Evolutionary conservation across 2,797 vertebrate species (phyloP), one percentile per base, ranked within the genome.

Genomic region (Triplophysa bombifrons): DNA sequence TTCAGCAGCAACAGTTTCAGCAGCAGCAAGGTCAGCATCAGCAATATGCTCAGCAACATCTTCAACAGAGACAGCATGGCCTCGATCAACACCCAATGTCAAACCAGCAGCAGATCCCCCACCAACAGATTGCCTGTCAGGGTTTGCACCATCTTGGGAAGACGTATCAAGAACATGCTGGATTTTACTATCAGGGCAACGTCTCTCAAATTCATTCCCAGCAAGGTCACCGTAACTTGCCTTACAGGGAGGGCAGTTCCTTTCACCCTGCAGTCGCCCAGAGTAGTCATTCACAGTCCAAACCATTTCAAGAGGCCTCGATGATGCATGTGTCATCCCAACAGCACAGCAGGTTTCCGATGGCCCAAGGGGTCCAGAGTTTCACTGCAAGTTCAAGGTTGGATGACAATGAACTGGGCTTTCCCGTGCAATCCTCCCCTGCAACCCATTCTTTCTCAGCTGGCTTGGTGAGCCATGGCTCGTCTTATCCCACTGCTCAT

Each of bases 181-280:
- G 91, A 85, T 98, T 97, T 87, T 98, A 97, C 92, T 98, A 96
- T 90, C 96, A 94, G 89, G 93, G 92, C 85, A 92, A 86, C 73
- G 94, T 94, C 64, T 85, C 93, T 25, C 95, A 91, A 88, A 94
- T 92, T 87, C 93, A 93, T 84, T 93, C 86, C 50, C 92, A 90
- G 61, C 90, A 88, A 58, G 66, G 83, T 56, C 90, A 86, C 73
- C 91, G 88, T 48, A 73, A 85, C 80, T 93, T 92, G 86, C 92
- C 6, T 80, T 89, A 94, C 0, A 88, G 94, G 56, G 95, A 87
- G 86, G 93, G 85, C 72, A 88, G 85, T 51, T 85, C 90, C 72
- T 93, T 95, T 69, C 92, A 93, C 84, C 87, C 89, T 34, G 85
- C 93, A 48, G 89, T 91, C 48, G 90, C 91, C 81, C 93, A 92